Conservation (phyloP, 2,113 vertebrate genomes). For the Dasyurus viverrinus region DNA sequence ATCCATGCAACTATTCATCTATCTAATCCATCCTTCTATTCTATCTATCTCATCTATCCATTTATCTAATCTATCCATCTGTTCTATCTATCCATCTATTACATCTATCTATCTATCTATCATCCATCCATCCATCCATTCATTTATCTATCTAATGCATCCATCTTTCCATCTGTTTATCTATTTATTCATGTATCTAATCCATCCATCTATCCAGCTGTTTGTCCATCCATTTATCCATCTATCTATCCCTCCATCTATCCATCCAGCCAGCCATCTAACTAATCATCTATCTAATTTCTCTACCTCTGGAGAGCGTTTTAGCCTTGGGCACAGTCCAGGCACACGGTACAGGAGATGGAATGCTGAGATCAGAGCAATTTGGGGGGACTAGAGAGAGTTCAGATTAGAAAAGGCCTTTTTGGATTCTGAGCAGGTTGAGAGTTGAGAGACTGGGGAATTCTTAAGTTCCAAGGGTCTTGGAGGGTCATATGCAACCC, state of each 20-base stretch:
- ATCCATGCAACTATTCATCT: no score
- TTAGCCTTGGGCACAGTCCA: not conserved
- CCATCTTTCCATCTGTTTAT: not conserved
- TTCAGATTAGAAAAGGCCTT: slow-evolving; percentile 35
- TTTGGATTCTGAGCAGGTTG: slow-evolving; percentile 20
- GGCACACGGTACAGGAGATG: not conserved
- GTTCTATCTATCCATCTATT: no score
- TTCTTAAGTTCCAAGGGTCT: not conserved
- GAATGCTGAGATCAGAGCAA: not conserved
- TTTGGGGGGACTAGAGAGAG: not conserved
- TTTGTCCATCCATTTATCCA: not conserved
- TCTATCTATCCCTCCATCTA: not conserved
- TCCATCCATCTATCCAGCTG: no score
- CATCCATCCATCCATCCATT: no score
- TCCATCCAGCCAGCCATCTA: no score
- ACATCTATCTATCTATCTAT: no score
- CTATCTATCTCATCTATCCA: no score
- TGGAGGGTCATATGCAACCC: slow-evolving; percentile 1
- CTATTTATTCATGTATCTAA: no score
- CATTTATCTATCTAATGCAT: no score
- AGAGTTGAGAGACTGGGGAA: not conserved
- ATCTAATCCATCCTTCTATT: no score
- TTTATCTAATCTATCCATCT: no score
- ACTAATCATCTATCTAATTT: not conserved
- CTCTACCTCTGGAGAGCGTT: not conserved